Base-by-base conservation (phyloP, 2,797 vertebrate genomes). In the Crenichthys baileyi region DNA sequence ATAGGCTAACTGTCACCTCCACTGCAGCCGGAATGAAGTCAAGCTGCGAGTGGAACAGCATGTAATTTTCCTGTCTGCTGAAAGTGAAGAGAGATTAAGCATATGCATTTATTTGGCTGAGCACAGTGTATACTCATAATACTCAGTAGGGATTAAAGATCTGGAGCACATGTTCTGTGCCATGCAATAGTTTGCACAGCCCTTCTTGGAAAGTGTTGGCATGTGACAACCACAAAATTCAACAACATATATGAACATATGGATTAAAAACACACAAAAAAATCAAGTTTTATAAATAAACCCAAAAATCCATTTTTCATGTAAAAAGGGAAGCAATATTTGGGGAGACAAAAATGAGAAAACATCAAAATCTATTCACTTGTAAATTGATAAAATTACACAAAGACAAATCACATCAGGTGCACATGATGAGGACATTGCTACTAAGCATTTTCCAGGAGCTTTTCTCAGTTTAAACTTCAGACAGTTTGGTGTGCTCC, bases 1-100 rank as follows among this genome's bases (percentile, higher is more conserved):
- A 93, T 91, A 86, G 85, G 91, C 81, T 90, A 90, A 90, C 88
- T 92, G 90, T 79, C 91, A 77, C 85, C 90, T 92, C 87, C 89
- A 73, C 87, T 83, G 85, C 70, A 76, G 86, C 82, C 83, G 89
- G 92, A 91, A 91, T 83, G 86, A 93, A 86, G 88, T 84, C 84
- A 70, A 63, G 84, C 85, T 80, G 88, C 7, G 85, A 86, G 85
- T 75, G 78, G 65, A 87, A 79, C 85, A 87, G 88, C 60, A 1
- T 82, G 83, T 5, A 48, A 46, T 75, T 83, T 81, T 46, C 70
- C 78, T 82, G 80, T 77, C 72, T 72, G 70, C 72, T 67, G 72
- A 77, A 79, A 84, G 75, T 71, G 71, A 60, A 55, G 51, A 72
- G 65, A 48, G 46, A 84, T 76, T 63, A 18, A 9, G 75, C 39